Evolutionary conservation across 2,888 invertebrate species (phyloP), one percentile per base, ranked within the genome.

Genomic region (Netelia fuscicornis): DNA sequence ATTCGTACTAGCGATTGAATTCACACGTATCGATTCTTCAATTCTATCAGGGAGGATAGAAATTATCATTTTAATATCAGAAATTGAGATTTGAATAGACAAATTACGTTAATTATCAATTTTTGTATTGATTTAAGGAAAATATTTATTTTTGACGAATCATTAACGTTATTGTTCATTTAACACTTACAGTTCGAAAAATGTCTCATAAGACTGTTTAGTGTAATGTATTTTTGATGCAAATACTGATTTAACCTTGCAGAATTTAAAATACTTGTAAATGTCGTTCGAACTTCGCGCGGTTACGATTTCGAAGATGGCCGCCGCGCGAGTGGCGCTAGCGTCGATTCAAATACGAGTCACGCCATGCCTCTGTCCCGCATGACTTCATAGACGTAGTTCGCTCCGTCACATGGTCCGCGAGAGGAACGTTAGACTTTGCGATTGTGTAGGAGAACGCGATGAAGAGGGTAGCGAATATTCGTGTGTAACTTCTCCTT

Each of bases 381-480:
- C 80, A 52, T 30, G 52, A 48, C 72, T 72, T 30, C 25, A 11
- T 37, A 52, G 77, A 67, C 64, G 70, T 79, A 84, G 81, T 83
- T 62, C 78, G 81, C 82, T 74, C 83, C 78, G 83, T 87, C 81
- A 86, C 85, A 85, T 82, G 82, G 82, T 75, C 70, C 77, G 79
- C 64, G 67, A 67, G 52, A 75, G 72, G 11, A 48, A 42, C n/a
- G 52, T 58, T 56, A 65, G 52, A 65, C 56, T 37, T 71, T 79
- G 48, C 11, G 60, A 17, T 60, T 65, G 76, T 44, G 67, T 54
- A n/a, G 42, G 11, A 54, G 17, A 56, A 44, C 58, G 68, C 20
- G 30, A 52, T 17, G 44, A 25, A 52, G 30, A 64, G 60, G 17
- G 60, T 65, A 68, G 68, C 67, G 70, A 81, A 70, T 37, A 37